Evolutionary conservation across 2,888 invertebrate genomes (phyloP).

Genomic region (Pyrochroa serraticornis): DNA sequence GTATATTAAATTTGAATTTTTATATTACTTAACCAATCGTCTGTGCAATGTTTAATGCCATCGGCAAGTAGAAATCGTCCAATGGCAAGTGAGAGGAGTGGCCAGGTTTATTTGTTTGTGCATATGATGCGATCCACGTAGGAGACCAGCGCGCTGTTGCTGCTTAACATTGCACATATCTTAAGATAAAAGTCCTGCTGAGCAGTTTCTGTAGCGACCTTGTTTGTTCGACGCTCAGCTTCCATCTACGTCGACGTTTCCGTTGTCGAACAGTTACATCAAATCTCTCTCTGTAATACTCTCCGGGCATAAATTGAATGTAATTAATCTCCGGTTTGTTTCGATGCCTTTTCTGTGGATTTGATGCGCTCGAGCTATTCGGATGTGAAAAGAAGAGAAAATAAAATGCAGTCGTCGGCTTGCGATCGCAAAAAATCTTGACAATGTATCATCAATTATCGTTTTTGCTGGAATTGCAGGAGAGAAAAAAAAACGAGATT

Average conservation of each 20-base stretch:
- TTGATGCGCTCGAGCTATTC: background rate
- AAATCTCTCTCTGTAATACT: conserved; percentile 25
- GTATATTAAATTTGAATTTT: conserved; percentile 59
- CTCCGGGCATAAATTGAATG: conserved; percentile 26
- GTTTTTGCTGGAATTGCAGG: conserved; percentile 1
- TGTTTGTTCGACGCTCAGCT: conserved; percentile 40
- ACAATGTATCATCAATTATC: conserved; percentile 16
- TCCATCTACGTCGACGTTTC: conserved; percentile 39
- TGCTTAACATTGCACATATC: conserved; percentile 51
- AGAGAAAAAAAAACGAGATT: background rate
- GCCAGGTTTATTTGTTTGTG: conserved; percentile 55
- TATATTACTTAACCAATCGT: conserved; percentile 59
- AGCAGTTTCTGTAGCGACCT: conserved; percentile 33
- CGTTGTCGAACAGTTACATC: conserved; percentile 26
- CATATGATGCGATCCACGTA: conserved; percentile 55
- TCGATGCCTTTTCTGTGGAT: conserved; percentile 23
- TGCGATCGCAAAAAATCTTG: conserved; percentile 7
- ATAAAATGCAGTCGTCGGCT: background rate
- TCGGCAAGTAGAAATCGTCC: conserved; percentile 49
- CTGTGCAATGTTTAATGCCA: conserved; percentile 55
- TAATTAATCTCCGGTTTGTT: conserved; percentile 19
- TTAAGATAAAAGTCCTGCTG: conserved; percentile 40
- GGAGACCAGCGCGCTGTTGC: conserved; percentile 21
- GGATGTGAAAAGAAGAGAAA: background rate
- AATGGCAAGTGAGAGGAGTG: conserved; percentile 53